Percentiles rank a stretch among this genome's conserved stretches.
phyloP scores from a whole-genome alignment of 2,888 invertebrate genomes.

The Phymatocera aterrima region DNA sequence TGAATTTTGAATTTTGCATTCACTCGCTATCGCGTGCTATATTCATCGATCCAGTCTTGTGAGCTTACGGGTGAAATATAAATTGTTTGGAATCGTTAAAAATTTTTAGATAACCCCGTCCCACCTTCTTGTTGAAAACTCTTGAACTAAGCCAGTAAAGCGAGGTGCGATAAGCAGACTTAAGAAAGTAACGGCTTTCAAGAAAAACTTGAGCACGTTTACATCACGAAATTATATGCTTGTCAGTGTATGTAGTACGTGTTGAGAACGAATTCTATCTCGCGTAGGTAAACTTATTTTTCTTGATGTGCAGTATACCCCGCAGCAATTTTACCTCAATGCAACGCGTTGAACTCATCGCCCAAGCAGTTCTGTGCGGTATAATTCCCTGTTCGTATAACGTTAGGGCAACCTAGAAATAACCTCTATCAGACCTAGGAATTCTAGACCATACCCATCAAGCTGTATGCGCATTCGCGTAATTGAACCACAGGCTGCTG shows the following conservation, averaged over 20 bases:
- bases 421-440: not conserved
- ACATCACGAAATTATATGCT: not conserved
- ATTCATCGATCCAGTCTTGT: conserved; percentile 33
- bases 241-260: not conserved
- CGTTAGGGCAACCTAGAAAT: not conserved
- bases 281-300: too few species aligned
- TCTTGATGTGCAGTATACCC: not conserved
- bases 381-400: not conserved
- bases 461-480: not conserved
- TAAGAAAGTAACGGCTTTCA: not conserved
- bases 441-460: not conserved
- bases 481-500: not conserved
- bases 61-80: not conserved
- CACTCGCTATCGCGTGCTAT: not conserved
- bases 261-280: not conserved
- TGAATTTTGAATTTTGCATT: not conserved
- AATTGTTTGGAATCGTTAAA: not conserved
- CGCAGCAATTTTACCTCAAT: not conserved
- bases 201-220: not conserved
- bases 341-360: not conserved
- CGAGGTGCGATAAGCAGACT: not conserved
- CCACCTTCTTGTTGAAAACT: not conserved
- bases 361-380: not conserved
- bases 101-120: not conserved
- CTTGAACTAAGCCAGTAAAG: not conserved